Evolutionary conservation across 2,797 vertebrate species (phyloP).

Genomic region (Sibirionetta formosa): DNA sequence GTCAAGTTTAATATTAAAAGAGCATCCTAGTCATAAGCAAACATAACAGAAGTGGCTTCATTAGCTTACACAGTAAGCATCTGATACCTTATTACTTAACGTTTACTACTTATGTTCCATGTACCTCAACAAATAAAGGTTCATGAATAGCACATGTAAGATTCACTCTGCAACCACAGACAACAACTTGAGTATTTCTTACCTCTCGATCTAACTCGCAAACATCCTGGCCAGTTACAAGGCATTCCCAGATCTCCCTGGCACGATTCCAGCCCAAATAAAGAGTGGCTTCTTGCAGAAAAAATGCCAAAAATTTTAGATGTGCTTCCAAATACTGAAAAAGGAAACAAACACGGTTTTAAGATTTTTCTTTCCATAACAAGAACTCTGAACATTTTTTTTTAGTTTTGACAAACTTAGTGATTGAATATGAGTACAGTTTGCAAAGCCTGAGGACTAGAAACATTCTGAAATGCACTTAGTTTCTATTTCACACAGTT

Average conservation of each 20-base stretch:
- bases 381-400: not conserved
- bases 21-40: not conserved
- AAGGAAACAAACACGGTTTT: conserved; percentile 52
- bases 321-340: conserved; percentile 97
- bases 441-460: not conserved
- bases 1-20: not conserved
- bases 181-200: conserved; percentile 43
- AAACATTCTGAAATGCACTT: not conserved
- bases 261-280: conserved; percentile 98
- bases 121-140: not conserved
- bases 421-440: not conserved
- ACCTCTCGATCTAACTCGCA: conserved; percentile 98
- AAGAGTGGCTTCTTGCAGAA: conserved; percentile 98
- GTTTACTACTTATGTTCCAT: not conserved
- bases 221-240: conserved; percentile 96
- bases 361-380: conserved; percentile 32
- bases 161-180: not conserved
- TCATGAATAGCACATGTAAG: not conserved
- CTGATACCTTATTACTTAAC: not conserved
- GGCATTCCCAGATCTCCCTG: conserved; percentile 98
- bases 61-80: not conserved
- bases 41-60: not conserved
- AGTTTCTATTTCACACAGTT: not conserved
- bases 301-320: conserved; percentile 98
- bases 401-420: not conserved